Evolutionary conservation across 1,140 invertebrate genomes (phyloP).

Genomic region (Lepidurus apus): DNA sequence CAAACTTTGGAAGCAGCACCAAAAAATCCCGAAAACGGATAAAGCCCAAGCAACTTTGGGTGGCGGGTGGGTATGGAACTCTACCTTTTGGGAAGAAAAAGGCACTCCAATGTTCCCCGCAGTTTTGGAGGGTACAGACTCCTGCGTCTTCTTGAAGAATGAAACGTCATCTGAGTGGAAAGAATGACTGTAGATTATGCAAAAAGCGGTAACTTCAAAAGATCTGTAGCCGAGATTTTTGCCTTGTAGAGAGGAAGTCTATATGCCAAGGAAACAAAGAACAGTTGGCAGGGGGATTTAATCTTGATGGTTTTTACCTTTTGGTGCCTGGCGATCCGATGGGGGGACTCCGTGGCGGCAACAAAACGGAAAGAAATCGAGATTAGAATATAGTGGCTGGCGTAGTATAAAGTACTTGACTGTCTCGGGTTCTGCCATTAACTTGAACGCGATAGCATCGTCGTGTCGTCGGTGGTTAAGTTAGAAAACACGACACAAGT

Average conservation of each 20-base stretch:
- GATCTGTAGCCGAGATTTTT: background rate
- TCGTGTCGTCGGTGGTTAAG: background rate
- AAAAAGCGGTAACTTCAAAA: constrained; percentile 9
- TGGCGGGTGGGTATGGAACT: background rate
- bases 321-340: constrained; percentile 17
- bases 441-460: constrained; percentile 17
- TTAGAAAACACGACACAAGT: background rate
- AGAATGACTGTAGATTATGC: constrained; percentile 19
- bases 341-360: constrained; percentile 19
- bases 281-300: constrained; percentile 21
- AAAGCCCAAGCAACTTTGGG: background rate
- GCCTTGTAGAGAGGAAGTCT: constrained; percentile 4
- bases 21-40: background rate
- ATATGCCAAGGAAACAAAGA: constrained; percentile 10
- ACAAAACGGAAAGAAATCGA: constrained; percentile 6
- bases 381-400: constrained; percentile 15
- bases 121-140: background rate
- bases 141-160: constrained; percentile 15
- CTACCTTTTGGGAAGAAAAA: constrained; percentile 5
- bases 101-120: constrained; percentile 1
- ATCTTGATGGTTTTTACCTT: constrained; percentile 22
- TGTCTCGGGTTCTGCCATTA: constrained; percentile 19
- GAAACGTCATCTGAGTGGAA: constrained; percentile 21
- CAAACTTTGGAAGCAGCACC: background rate
- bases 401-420: constrained; percentile 19